Base-by-base conservation (phyloP, 2,113 vertebrate species). In the Clarias gariepinus region DNA sequence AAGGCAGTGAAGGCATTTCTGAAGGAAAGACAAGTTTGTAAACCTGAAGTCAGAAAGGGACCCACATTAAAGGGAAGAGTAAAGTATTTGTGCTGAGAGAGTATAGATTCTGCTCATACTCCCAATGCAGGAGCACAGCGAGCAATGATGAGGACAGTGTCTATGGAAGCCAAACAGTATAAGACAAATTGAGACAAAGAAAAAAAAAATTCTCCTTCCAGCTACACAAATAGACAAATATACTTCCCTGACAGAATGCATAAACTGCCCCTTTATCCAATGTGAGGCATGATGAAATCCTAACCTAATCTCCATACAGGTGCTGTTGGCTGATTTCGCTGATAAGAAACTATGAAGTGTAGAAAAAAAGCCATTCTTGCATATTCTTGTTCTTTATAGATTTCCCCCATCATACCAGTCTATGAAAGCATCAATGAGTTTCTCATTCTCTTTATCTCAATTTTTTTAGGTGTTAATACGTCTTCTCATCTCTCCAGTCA, bases 231-330 rank as follows among this genome's bases (percentile, higher is more conserved):
- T 7, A 18, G 74, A 16, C 41, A 83, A 41, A 79, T 64, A 68
- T 79, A 79, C 3, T 52, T 52, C 85, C 87, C 19, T 82, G 77
- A 68, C 33, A 78, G 23, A 63, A 85, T 78, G 76, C 83, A 80
- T 58, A 0, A 30, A 21, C 57, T 41, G 69, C 36, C 30, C 52
- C 63, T 52, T 69, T 87, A 87, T 89, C 79, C 76, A 25, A 25
- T 64, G 79, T 64, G 58, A 66, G 77, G 57, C 30, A 41, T 53
- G 63, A 66, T 47, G 41, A 85, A 87, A 85, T 85, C 82, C 82
- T 77, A 83, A 82, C 83, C 33, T 87, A 85, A 83, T 87, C 63
- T 86, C 80, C 57, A 60, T 10, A 66, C 60, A 87, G 61, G 69
- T 73, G 63, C 58, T 76, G 82, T 41, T 41, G 8, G 41, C 68